Percentiles rank a stretch among this genome's conserved stretches.
phyloP scores from a whole-genome alignment of 1,140 invertebrate species.

The Drosophila sp. region DNA sequence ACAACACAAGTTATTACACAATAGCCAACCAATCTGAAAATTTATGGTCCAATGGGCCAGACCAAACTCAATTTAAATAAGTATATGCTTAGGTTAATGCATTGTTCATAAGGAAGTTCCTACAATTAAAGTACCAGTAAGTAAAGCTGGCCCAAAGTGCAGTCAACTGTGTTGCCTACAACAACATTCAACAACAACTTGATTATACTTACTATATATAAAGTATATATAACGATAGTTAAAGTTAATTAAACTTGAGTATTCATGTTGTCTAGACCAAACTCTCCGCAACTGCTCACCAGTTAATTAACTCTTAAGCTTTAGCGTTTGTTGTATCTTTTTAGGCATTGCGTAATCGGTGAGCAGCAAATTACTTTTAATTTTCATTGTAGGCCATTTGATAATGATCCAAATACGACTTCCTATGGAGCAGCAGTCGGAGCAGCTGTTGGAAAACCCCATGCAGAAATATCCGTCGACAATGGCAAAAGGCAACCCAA shows the following conservation, averaged over 20 bases:
- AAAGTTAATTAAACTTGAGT: conserved; percentile 24
- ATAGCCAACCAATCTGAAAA: conserved; percentile 54
- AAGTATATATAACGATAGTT: background rate
- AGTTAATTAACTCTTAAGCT: conserved; percentile 50
- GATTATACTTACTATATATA: no score
- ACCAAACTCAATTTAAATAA: conserved; percentile 10
- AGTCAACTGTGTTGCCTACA: conserved; percentile 34
- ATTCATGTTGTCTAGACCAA: conserved; percentile 33
- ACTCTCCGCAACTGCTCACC: conserved; percentile 1
- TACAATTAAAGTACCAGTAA: conserved; percentile 5
- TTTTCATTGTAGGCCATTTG: conserved; percentile 69
- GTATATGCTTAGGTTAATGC: conserved; percentile 16
- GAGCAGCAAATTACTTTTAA: conserved; percentile 69
- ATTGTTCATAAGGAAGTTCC: conserved; percentile 57
- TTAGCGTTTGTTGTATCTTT: conserved; percentile 21
- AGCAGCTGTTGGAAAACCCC: conserved; percentile 44
- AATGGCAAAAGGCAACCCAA: conserved; percentile 42
- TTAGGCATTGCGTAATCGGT: conserved; percentile 53
- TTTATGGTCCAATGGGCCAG: conserved; percentile 25
- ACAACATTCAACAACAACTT: background rate
- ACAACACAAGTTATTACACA: no score
- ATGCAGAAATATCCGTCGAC: conserved; percentile 45
- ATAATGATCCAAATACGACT: conserved; percentile 47
- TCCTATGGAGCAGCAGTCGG: conserved; percentile 55
- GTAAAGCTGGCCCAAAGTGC: conserved; percentile 28